Conservation (phyloP, 1,140 invertebrate species). For the Drosophila grimshawi region DNA sequence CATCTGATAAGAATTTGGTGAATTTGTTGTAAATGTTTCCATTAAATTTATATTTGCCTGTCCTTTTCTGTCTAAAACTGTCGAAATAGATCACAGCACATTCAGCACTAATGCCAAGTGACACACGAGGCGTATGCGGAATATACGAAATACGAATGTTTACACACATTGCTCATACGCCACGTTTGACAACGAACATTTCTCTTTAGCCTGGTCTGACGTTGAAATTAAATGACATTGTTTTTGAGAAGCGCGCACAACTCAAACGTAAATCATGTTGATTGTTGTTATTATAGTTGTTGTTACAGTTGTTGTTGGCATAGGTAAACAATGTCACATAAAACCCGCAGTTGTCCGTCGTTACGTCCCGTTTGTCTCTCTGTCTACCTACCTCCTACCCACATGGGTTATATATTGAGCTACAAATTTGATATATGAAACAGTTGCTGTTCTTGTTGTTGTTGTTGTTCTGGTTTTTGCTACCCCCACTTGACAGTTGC, state of each 20-base stretch:
- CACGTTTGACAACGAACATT: slow-evolving; percentile 24
- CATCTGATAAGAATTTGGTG: too few species aligned
- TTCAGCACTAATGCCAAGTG: slow-evolving; percentile 14
- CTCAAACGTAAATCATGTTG: slow-evolving; percentile 47
- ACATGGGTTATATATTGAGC: slow-evolving; percentile 20
- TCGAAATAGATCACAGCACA: neutral
- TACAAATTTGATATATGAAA: slow-evolving; percentile 60
- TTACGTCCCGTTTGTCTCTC: neutral
- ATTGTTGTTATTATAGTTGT: slow-evolving; percentile 5
- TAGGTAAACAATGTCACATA: slow-evolving; percentile 77
- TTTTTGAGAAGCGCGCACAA: slow-evolving; percentile 29
- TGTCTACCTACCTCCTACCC: neutral
- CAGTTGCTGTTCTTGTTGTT: slow-evolving; percentile 21
- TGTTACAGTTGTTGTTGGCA: slow-evolving; percentile 40
- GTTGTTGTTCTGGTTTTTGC: slow-evolving; percentile 1
- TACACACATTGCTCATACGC: slow-evolving; percentile 43
- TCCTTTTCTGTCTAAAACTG: neutral
- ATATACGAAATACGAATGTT: neutral
- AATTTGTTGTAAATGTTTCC: neutral
- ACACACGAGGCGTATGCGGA: slow-evolving; percentile 15
- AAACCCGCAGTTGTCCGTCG: slow-evolving; percentile 57
- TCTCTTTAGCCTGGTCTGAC: slow-evolving; percentile 41
- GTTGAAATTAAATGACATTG: slow-evolving; percentile 51
- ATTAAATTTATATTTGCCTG: neutral
- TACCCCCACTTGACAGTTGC: slow-evolving; percentile 63